Percentiles rank a stretch among this genome's conserved stretches.
phyloP scores from a whole-genome alignment of 2,113 vertebrate species.

The Nannospalax galili region DNA sequence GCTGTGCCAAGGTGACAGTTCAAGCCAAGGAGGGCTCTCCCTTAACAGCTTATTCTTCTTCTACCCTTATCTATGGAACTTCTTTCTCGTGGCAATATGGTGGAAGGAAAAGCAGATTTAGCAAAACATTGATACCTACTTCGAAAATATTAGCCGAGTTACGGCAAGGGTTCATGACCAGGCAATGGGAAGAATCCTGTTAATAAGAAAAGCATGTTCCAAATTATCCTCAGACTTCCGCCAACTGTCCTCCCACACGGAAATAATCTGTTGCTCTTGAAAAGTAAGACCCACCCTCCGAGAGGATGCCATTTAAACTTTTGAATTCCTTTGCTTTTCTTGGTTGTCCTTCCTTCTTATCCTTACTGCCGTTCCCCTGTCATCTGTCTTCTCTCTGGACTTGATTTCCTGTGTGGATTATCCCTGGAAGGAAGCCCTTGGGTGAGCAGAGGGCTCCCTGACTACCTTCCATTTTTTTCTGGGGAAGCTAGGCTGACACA shows the following conservation, averaged over 20 bases:
- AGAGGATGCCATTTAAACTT: not conserved
- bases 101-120: not conserved
- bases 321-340: not conserved
- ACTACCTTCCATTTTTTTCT: not conserved
- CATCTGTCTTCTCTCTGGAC: not conserved
- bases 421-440: conserved; percentile 42
- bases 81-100: not conserved
- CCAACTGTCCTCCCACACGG: not conserved
- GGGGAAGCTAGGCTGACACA: conserved; percentile 61
- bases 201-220: conserved; percentile 20
- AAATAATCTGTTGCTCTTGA: not conserved
- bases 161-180: not conserved
- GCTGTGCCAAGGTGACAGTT: not conserved
- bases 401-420: conserved; percentile 28
- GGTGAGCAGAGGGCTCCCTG: conserved; percentile 41
- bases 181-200: conserved; percentile 5
- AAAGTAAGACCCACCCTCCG: not conserved
- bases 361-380: not conserved
- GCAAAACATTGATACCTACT: not conserved
- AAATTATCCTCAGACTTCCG: not conserved
- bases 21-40: not conserved
- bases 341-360: not conserved
- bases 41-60: not conserved
- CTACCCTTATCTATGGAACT: rapidly evolving
- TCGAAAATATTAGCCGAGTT: not conserved